Percentiles rank a stretch among this genome's conserved stretches.
These are phyloP conservation scores for Fringilla coelebs DNA, from an alignment of 2,797 vertebrate species.

Conservation along the genomic window DNA sequence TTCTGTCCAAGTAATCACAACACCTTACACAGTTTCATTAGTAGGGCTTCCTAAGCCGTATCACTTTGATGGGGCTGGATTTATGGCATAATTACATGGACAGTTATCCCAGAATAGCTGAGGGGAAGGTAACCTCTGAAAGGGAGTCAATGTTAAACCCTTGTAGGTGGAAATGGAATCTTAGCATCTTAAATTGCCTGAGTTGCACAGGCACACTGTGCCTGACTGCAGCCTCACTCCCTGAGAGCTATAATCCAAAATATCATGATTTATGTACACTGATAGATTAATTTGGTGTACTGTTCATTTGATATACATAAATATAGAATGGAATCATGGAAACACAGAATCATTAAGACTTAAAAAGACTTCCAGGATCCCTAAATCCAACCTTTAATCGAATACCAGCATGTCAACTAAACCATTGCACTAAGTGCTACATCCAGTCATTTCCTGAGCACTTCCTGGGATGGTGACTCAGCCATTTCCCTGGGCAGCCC, in stretches of 20 bases:
- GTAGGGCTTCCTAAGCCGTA: background rate
- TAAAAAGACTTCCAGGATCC: background rate
- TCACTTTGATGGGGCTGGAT: background rate
- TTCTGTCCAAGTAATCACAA: background rate
- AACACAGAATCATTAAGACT: background rate
- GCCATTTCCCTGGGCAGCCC: background rate
- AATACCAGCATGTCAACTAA: background rate
- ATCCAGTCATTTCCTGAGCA: background rate
- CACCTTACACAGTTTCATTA: background rate
- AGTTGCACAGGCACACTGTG: background rate
- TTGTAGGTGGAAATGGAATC: background rate
- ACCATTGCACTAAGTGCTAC: background rate
- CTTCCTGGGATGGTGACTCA: background rate
- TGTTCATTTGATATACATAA: background rate
- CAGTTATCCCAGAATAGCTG: background rate
- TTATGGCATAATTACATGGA: conserved; percentile 14
- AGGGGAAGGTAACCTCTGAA: background rate
- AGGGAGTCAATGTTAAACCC: background rate
- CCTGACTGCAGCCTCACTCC: background rate
- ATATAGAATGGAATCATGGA: background rate
- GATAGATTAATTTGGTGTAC: background rate
- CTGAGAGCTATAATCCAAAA: background rate
- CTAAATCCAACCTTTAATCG: background rate
- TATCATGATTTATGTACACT: background rate
- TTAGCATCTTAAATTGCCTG: background rate